These are phyloP conservation scores for Megamerina dolium DNA, from an alignment of 2,888 invertebrate genomes.

Conservation along the genomic window DNA sequence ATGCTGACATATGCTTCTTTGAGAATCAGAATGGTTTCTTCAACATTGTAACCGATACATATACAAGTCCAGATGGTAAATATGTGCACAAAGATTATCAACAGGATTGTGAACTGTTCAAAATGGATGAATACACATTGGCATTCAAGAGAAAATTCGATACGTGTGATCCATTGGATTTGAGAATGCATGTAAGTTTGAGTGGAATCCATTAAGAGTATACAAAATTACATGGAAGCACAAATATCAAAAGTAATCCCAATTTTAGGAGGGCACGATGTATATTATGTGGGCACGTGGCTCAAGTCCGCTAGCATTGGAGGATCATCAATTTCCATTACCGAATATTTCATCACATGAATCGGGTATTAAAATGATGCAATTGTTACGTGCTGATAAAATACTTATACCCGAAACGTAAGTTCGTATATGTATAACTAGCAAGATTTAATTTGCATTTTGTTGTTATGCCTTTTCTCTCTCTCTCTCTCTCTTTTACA, in stretches of 20 bases:
- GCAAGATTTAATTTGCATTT: background rate
- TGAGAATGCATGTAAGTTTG: conserved; percentile 45
- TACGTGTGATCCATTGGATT: conserved; percentile 70
- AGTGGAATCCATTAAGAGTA: background rate
- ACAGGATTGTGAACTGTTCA: conserved; percentile 64
- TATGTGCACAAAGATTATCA: conserved; percentile 59
- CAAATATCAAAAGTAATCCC: background rate
- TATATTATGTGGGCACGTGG: conserved; percentile 83
- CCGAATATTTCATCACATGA: conserved; percentile 50
- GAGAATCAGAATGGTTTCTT: conserved; percentile 57
- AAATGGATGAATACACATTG: conserved; percentile 60
- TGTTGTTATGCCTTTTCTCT: conserved; percentile 2
- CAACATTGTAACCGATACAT: conserved; percentile 61
- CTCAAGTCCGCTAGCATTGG: conserved; percentile 57
- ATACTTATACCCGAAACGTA: conserved; percentile 48
- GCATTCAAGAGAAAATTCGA: conserved; percentile 75
- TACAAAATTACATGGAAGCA: background rate
- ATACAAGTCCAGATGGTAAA: conserved; percentile 61
- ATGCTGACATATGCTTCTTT: conserved; percentile 76
- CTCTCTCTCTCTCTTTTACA: background rate
- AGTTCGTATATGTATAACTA: conserved; percentile 13
- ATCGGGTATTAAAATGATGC: conserved; percentile 72
- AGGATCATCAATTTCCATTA: conserved; percentile 44
- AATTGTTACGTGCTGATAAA: conserved; percentile 54
- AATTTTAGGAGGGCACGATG: conserved; percentile 74